These are phyloP conservation scores for Synanthedon myopaeformis DNA, from an alignment of 2,888 invertebrate genomes.

Conservation along the genomic window DNA sequence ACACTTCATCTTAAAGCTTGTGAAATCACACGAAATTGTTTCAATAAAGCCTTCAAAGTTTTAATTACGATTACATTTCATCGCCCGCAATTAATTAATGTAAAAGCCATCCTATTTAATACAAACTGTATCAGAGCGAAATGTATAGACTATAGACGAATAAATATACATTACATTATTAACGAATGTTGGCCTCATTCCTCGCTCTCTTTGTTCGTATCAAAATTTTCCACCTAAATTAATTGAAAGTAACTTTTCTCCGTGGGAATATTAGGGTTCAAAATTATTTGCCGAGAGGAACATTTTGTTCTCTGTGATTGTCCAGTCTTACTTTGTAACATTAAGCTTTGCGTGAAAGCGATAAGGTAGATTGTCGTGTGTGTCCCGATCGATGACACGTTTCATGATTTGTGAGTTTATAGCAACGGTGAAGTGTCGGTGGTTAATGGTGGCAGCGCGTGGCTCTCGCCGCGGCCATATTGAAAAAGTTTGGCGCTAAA, in stretches of 20 bases:
- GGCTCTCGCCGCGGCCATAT: constrained; percentile 64
- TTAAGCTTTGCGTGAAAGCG: constrained; percentile 24
- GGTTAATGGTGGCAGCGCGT: constrained; percentile 67
- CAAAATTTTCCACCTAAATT: constrained; percentile 47
- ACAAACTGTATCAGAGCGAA: background rate
- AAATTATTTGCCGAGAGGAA: constrained; percentile 48
- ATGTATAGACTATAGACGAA: constrained; percentile 55
- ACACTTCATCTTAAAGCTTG: too few relatives aligned
- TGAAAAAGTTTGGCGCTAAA: constrained; percentile 68
- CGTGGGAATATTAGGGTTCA: constrained; percentile 49
- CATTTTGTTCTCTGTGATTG: constrained; percentile 47
- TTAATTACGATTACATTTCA: background rate
- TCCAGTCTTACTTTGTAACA: constrained; percentile 16
- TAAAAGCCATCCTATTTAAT: background rate
- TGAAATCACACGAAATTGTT: too few relatives aligned
- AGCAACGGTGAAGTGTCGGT: constrained; percentile 69
- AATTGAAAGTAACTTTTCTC: constrained; percentile 58
- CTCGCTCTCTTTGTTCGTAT: constrained; percentile 68
- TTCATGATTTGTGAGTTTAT: constrained; percentile 72
- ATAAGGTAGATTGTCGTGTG: constrained; percentile 35
- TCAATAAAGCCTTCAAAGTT: background rate
- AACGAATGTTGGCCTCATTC: constrained; percentile 69
- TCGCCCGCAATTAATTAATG: constrained; percentile 1
- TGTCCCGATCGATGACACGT: constrained; percentile 37
- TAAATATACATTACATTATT: constrained; percentile 70